These are phyloP conservation scores for Gopherus flavomarginatus DNA, from an alignment of 2,113 vertebrate species.

Conservation along the genomic window DNA sequence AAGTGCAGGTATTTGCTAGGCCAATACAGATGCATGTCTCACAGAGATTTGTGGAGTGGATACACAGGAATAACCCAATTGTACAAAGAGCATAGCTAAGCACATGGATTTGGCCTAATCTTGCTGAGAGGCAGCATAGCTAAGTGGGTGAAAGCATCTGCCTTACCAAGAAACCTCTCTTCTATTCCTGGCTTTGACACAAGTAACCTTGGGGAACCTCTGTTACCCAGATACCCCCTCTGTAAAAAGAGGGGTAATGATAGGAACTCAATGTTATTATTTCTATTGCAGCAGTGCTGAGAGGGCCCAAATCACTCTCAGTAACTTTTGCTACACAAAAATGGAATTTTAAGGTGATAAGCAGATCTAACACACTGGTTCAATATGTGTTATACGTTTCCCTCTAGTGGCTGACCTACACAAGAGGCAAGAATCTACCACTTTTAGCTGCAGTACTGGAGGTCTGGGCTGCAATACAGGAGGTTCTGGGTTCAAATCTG, in stretches of 20 bases:
- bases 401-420: conserved; percentile 37
- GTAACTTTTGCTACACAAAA: rapidly evolving
- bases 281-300: neutral
- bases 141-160: neutral
- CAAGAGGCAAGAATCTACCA: neutral
- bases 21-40: neutral
- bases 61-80: neutral
- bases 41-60: neutral
- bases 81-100: neutral
- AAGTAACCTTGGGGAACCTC: neutral
- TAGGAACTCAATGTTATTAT: neutral
- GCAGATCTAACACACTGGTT: rapidly evolving
- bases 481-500: neutral
- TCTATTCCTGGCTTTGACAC: neutral
- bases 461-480: neutral
- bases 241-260: neutral
- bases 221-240: neutral
- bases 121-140: neutral
- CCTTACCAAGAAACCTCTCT: neutral
- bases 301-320: neutral
- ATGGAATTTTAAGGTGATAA: conserved; percentile 8
- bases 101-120: rapidly evolving
- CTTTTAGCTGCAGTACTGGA: neutral
- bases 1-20: neutral
- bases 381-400: neutral